Evolutionary conservation across 2,797 vertebrate genomes (phyloP).

Genomic region (Sandelia bainsii): DNA sequence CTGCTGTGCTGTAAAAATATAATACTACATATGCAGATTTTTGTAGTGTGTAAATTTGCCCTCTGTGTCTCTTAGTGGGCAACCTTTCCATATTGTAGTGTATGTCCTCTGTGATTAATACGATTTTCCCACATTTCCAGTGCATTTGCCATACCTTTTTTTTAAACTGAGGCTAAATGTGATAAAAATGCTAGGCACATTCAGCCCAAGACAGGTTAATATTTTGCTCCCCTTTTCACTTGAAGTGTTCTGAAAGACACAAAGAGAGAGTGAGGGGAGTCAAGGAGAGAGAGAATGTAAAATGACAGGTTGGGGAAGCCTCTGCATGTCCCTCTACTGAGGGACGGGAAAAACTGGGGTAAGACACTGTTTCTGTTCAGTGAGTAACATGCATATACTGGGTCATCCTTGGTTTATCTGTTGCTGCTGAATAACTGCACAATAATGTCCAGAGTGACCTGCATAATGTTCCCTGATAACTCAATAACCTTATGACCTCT

Average conservation of each 20-base stretch:
- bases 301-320: conserved; percentile 23
- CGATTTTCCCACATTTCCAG: neutral
- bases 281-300: neutral
- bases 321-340: neutral
- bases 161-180: neutral
- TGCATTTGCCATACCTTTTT: neutral
- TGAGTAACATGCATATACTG: neutral
- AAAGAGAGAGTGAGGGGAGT: neutral
- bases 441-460: neutral
- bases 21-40: neutral
- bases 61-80: neutral
- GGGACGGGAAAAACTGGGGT: neutral
- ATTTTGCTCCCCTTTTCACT: neutral
- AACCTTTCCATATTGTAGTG: no score
- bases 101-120: no score
- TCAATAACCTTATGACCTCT: neutral
- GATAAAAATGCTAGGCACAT: no score
- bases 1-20: neutral
- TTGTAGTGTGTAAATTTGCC: neutral
- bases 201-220: neutral
- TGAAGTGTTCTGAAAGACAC: conserved; percentile 4
- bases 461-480: conserved; percentile 24
- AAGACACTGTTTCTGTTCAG: neutral
- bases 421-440: conserved; percentile 8
- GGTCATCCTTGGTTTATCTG: conserved; percentile 21